phyloP scores from a whole-genome alignment of 2,113 vertebrate species.

The Fregata magnificens region DNA sequence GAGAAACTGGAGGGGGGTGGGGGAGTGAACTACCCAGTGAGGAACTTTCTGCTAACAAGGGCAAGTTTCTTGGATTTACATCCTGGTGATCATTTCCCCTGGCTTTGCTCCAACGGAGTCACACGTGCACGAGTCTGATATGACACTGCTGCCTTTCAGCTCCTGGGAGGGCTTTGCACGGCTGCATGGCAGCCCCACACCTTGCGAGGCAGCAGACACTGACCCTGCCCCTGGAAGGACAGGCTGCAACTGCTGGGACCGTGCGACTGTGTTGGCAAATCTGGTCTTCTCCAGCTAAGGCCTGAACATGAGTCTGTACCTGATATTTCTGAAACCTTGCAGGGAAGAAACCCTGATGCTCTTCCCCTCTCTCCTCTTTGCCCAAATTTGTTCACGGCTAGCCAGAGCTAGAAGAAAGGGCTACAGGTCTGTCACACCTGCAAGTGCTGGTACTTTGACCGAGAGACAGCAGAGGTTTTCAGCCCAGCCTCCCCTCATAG shows the following conservation, averaged over 20 bases:
- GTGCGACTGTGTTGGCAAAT: background rate
- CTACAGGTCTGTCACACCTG: background rate
- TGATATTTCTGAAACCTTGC: background rate
- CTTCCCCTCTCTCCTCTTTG: background rate
- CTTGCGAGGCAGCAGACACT: background rate
- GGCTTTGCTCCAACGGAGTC: background rate
- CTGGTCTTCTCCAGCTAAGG: background rate
- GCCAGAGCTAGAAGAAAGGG: background rate
- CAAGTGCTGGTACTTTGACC: background rate
- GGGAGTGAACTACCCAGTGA: background rate
- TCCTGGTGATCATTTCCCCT: background rate
- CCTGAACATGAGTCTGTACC: background rate
- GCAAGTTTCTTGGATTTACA: background rate
- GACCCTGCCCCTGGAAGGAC: background rate
- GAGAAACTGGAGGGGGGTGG: background rate
- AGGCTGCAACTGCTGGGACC: background rate
- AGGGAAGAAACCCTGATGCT: background rate
- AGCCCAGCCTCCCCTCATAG: background rate
- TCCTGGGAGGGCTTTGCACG: background rate
- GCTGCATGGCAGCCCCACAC: rapidly evolving
- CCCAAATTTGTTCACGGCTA: background rate
- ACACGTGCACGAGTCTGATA: background rate
- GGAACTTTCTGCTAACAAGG: background rate
- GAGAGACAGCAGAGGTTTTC: background rate
- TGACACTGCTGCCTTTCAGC: background rate